phyloP scores from a whole-genome alignment of 2,888 invertebrate genomes.

The Sepioteuthis lessoniana region DNA sequence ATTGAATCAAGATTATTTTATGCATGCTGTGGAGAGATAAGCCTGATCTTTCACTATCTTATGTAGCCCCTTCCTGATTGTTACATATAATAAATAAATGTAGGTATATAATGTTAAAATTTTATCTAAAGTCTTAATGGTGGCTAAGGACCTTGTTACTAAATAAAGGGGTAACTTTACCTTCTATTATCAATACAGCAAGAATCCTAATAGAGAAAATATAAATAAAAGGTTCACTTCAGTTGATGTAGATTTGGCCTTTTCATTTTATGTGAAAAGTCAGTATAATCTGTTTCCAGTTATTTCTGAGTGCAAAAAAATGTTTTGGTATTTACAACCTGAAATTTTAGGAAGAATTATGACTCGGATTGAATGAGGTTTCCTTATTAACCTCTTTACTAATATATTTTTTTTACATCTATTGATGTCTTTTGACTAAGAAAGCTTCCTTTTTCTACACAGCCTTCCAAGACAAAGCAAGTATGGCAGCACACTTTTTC shows the following conservation, averaged over 20 bases:
- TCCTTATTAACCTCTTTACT: neutral
- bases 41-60: neutral
- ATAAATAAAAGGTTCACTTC: neutral
- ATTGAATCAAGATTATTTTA: neutral
- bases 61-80: neutral
- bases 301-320: neutral
- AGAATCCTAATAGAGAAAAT: neutral
- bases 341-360: neutral
- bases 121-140: neutral
- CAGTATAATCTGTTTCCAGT: neutral
- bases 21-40: neutral
- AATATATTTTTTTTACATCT: neutral
- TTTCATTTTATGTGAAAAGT: neutral
- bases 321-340: neutral
- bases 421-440: neutral
- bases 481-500: neutral
- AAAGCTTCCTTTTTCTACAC: slow-evolving; percentile 13
- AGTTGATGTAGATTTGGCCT: neutral
- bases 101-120: neutral
- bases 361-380: neutral
- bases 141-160: neutral
- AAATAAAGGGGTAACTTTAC: neutral
- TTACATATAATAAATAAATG: neutral
- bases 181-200: neutral
- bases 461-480: slow-evolving; percentile 10